phyloP scores from a whole-genome alignment of 2,888 invertebrate genomes.

The Helleia helle region DNA sequence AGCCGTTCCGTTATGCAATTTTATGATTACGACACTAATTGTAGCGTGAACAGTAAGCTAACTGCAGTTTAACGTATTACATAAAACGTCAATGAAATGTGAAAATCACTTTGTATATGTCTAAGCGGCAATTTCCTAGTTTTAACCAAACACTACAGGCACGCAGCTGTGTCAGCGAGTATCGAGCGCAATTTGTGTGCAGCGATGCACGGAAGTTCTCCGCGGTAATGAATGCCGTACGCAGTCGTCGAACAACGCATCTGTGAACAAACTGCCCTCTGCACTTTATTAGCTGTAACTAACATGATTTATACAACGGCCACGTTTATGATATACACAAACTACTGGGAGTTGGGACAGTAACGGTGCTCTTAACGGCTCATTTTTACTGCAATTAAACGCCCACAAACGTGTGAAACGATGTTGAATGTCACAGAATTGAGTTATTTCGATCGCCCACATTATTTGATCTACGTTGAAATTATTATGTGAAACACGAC shows the following conservation, averaged over 20 bases:
- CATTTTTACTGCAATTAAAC: neutral
- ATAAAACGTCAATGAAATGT: neutral
- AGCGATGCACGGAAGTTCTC: conserved; percentile 60
- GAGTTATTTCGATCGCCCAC: conserved; percentile 6
- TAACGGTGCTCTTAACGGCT: conserved; percentile 3
- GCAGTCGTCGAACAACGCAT: conserved; percentile 15
- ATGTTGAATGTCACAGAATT: conserved; percentile 2
- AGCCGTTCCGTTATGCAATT: too few species aligned
- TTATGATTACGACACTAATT: too few species aligned
- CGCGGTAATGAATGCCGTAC: conserved; percentile 48
- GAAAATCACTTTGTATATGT: conserved; percentile 19
- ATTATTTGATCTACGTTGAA: conserved; percentile 2
- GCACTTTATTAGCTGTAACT: conserved; percentile 5
- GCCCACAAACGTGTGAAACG: conserved; percentile 7
- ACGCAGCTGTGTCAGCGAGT: conserved; percentile 55
- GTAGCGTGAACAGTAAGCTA: too few species aligned
- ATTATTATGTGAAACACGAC: neutral
- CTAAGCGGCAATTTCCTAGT: conserved; percentile 35
- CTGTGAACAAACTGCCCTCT: conserved; percentile 12
- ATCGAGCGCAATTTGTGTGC: conserved; percentile 59
- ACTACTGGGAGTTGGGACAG: neutral
- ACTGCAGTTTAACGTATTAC: too few species aligned
- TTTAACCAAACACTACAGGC: conserved; percentile 35
- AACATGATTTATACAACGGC: conserved; percentile 4
- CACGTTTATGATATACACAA: conserved; percentile 4